phyloP scores from a whole-genome alignment of 2,888 invertebrate genomes.

The Dryococelus australis region DNA sequence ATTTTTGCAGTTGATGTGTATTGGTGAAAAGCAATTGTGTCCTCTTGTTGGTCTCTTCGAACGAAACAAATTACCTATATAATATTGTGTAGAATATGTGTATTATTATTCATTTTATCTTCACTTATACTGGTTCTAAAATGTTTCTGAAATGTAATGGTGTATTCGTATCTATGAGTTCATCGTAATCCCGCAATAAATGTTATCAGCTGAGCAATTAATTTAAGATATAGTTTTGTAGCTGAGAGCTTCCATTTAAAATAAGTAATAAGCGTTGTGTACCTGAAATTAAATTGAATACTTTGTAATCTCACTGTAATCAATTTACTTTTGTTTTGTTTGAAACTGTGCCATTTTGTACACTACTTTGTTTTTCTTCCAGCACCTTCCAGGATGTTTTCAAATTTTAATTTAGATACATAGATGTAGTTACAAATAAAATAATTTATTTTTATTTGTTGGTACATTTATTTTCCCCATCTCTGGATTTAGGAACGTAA shows the following conservation, averaged over 20 bases:
- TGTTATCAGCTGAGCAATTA: background rate
- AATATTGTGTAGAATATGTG: no score
- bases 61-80: no score
- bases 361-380: background rate
- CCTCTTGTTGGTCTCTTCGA: no score
- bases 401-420: background rate
- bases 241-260: background rate
- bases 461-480: background rate
- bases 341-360: background rate
- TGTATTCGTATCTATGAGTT: no score
- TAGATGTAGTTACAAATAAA: background rate
- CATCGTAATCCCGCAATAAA: background rate
- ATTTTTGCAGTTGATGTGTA: no score
- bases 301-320: background rate
- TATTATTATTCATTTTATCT: no score
- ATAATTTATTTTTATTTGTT: background rate
- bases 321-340: background rate
- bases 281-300: constrained; percentile 5
- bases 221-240: background rate
- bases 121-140: no score
- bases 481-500: background rate
- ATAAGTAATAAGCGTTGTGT: background rate
- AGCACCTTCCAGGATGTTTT: background rate
- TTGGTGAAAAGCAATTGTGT: no score
- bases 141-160: no score